phyloP scores from a whole-genome alignment of 2,888 invertebrate genomes.

The Chymomyza procnemis region DNA sequence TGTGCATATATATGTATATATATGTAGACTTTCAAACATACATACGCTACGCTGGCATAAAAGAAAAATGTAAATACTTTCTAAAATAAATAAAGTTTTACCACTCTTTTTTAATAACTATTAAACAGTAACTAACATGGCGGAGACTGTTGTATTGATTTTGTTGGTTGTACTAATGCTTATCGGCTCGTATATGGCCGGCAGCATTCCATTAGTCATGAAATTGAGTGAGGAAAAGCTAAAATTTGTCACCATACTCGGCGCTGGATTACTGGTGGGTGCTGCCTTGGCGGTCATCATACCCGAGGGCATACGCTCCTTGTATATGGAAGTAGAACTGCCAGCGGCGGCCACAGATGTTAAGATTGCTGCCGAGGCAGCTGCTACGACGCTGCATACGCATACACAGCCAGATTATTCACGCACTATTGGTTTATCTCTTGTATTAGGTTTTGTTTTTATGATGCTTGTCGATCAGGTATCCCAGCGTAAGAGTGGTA shows the following conservation, averaged over 20 bases:
- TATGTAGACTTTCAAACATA: neutral
- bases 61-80: neutral
- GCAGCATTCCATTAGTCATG: constrained; percentile 95
- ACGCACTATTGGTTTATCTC: constrained; percentile 89
- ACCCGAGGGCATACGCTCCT: constrained; percentile 96
- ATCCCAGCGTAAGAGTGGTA: constrained; percentile 79
- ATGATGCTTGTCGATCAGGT: constrained; percentile 97
- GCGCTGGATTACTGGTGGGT: constrained; percentile 97
- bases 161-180: constrained; percentile 95
- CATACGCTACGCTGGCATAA: neutral
- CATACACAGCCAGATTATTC: constrained; percentile 66
- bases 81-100: neutral
- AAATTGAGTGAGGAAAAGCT: constrained; percentile 97
- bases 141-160: constrained; percentile 89
- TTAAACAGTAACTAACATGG: constrained; percentile 67
- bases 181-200: constrained; percentile 95
- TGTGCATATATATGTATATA: neutral
- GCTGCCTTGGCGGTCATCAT: constrained; percentile 98
- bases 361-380: neutral
- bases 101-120: neutral
- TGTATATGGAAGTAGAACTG: constrained; percentile 80
- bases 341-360: neutral
- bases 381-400: neutral
- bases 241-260: constrained; percentile 94
- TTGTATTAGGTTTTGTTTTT: constrained; percentile 96